phyloP scores from a whole-genome alignment of 1,140 invertebrate species.

The Zaprionus africanus region DNA sequence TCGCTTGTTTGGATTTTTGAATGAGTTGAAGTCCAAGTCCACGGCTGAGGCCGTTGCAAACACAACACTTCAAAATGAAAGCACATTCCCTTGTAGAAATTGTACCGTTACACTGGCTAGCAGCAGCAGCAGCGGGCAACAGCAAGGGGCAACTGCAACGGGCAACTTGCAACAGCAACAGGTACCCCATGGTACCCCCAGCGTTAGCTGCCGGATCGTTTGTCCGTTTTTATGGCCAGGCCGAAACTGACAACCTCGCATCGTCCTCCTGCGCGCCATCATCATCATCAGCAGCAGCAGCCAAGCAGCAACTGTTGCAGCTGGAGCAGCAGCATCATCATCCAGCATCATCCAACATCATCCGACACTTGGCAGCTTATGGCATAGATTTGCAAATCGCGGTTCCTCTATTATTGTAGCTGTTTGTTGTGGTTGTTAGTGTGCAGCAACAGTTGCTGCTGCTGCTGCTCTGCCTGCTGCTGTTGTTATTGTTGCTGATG shows the following conservation, averaged over 20 bases:
- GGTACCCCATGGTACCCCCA: constrained; percentile 28
- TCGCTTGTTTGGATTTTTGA: constrained; percentile 48
- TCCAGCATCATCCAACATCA: constrained; percentile 62
- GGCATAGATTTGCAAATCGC: constrained; percentile 80
- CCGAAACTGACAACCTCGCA: constrained; percentile 25
- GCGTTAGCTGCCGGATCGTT: constrained; percentile 58
- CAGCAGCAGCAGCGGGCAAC: constrained; percentile 4
- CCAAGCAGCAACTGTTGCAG: constrained; percentile 26
- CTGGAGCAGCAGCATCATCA: constrained; percentile 22
- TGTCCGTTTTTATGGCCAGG: constrained; percentile 59
- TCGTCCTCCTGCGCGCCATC: constrained; percentile 28
- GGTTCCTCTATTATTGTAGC: constrained; percentile 76
- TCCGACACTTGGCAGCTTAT: constrained; percentile 81
- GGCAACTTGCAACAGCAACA: background rate
- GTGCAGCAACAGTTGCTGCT: constrained; percentile 56
- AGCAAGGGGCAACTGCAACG: background rate
- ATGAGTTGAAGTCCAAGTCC: constrained; percentile 50
- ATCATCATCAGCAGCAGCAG: constrained; percentile 32
- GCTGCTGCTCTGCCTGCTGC: constrained; percentile 27
- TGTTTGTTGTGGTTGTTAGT: constrained; percentile 78
- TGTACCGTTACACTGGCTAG: constrained; percentile 69
- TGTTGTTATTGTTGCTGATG: constrained; percentile 63
- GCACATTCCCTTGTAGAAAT: constrained; percentile 83
- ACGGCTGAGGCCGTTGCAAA: constrained; percentile 57
- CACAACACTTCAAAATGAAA: constrained; percentile 83